phyloP scores from a whole-genome alignment of 2,888 invertebrate species.

The Tachina lurida region DNA sequence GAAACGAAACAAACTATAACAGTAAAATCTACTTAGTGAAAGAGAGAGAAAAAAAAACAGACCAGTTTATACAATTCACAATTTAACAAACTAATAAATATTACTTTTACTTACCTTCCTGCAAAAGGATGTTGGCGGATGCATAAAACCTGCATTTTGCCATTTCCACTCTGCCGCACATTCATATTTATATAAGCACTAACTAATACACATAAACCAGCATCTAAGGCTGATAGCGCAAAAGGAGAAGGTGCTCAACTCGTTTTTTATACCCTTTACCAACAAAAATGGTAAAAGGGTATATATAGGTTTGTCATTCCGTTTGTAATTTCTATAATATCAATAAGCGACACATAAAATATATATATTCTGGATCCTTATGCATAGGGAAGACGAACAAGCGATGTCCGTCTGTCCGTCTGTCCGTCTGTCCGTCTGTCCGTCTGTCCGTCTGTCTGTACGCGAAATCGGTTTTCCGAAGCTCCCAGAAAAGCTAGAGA shows the following conservation, averaged over 20 bases:
- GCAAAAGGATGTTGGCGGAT: conserved; percentile 75
- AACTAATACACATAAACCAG: conserved; percentile 7
- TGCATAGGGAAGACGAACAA: too few species aligned
- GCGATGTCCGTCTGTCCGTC: too few species aligned
- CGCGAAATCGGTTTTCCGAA: too few species aligned
- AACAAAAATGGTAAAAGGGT: too few species aligned
- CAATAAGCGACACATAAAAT: too few species aligned
- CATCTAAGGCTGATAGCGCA: not conserved
- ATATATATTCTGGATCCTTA: too few species aligned
- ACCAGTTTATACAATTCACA: conserved; percentile 78
- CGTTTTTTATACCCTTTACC: too few species aligned
- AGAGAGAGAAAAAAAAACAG: conserved; percentile 16
- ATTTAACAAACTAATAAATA: conserved; percentile 82
- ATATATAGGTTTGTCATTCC: too few species aligned
- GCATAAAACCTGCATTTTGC: conserved; percentile 9
- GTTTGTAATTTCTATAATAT: too few species aligned
- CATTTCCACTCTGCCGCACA: not conserved
- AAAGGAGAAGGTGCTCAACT: conserved; percentile 54
- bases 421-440: too few species aligned
- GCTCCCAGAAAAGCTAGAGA: too few species aligned
- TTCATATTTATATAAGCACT: not conserved
- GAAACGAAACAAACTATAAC: conserved; percentile 6
- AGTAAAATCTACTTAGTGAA: conserved; percentile 61
- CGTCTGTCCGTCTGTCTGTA: too few species aligned
- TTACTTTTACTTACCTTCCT: conserved; percentile 79